Conservation (phyloP, 2,797 vertebrate genomes). For the Vipera latastei region DNA sequence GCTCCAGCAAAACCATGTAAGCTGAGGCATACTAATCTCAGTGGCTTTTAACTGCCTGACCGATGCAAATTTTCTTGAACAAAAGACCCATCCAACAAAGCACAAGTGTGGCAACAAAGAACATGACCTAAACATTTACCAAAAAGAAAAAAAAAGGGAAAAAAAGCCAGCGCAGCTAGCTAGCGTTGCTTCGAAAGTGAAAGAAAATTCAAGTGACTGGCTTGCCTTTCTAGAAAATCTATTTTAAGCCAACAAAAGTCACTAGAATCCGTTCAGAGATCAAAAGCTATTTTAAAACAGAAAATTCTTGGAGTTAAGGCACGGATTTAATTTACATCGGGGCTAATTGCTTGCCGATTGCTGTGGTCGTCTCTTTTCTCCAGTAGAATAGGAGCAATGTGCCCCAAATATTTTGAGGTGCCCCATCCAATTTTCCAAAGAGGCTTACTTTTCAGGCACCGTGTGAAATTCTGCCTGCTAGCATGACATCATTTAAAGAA, state of each 20-base stretch:
- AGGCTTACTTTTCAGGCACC: background rate
- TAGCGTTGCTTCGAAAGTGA: background rate
- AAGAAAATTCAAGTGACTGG: background rate
- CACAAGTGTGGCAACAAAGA: background rate
- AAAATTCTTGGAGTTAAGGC: too few species aligned
- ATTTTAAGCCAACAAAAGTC: background rate
- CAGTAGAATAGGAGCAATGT: background rate
- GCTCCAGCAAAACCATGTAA: background rate
- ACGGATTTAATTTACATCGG: background rate
- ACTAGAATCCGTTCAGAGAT: background rate
- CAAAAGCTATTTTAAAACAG: background rate
- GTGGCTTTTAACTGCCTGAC: background rate
- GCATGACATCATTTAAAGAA: slow-evolving; percentile 43
- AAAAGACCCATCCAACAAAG: background rate
- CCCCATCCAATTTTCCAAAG: background rate
- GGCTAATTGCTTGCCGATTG: background rate
- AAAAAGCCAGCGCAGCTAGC: background rate
- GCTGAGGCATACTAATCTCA: background rate
- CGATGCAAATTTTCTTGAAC: background rate
- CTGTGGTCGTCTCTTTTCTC: too few species aligned
- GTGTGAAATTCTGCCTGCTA: background rate
- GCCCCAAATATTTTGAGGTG: background rate
- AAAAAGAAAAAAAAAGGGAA: background rate
- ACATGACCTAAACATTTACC: background rate
- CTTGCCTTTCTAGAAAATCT: background rate